Base-by-base conservation (phyloP, 2,797 vertebrate genomes). In the Liparis tanakae region DNA sequence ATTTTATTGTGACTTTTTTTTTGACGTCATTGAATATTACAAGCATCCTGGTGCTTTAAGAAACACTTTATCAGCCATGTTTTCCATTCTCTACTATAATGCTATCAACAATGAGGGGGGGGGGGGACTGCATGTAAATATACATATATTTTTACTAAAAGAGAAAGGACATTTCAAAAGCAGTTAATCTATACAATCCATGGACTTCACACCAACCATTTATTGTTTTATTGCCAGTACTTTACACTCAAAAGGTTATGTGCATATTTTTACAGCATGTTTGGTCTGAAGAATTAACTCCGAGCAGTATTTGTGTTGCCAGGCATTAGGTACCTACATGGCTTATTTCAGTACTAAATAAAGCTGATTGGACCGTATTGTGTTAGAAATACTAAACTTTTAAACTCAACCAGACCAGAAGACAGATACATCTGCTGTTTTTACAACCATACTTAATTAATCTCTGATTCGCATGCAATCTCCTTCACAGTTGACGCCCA, bases 1-100 rank as follows among this genome's bases (percentile, higher is more conserved):
- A 25, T 36, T 46, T 57, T 51, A 14, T 18, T 17, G 53, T 53
- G 5, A 44, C 18, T 22, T 37, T 37, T 4, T 25, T 37, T 39
- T 57, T 14, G 12, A 44, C 33, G 39, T 41, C 12, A 14, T 41
- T 3, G 39, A 10, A 41, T 13, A 41, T 41, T 41, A 41, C 3
- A 36, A 15, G 10, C 50, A 3, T 25, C 30, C 10, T 20, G 33
- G 17, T 36, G 12, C 43, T 51, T 51, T 51, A 51, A 20, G 50
- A 14, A 5, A 25, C 0, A 25, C 2, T 7, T 6, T 0, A 5
- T 18, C 30, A n/a, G 14, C 50, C 13, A 4, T 1, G n/a, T n/a
- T 15, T 7, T 10, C 41, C 10, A 4, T n/a, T 48, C 41, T 36
- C 18, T n/a, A 39, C 34, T 18, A 15, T 18, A 4, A 10, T 12